phyloP scores from a whole-genome alignment of 2,797 vertebrate species.

The Masticophis lateralis region DNA sequence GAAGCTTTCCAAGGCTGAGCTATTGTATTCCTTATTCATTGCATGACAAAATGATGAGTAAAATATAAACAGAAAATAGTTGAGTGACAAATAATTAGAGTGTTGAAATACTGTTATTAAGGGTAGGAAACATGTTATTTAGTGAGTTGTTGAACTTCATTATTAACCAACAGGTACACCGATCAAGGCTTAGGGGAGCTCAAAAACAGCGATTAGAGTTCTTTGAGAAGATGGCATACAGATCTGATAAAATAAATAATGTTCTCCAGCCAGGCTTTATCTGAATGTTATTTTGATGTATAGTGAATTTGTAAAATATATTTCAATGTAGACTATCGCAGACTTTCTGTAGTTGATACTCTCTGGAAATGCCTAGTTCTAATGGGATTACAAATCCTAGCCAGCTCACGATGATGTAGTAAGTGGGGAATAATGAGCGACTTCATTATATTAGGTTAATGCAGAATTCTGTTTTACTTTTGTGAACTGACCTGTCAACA shows the following conservation, averaged over 20 bases:
- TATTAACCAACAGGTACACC: neutral
- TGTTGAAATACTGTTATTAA: neutral
- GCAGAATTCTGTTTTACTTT: neutral
- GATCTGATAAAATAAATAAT: neutral
- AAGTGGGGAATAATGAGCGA: neutral
- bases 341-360: neutral
- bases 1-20: neutral
- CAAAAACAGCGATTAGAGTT: neutral
- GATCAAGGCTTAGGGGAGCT: neutral
- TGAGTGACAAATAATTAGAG: neutral
- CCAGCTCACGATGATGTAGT: neutral
- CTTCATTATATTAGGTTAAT: neutral
- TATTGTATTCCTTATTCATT: neutral
- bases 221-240: neutral
- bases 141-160: neutral
- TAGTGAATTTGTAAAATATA: neutral
- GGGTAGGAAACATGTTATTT: neutral
- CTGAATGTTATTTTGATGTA: neutral
- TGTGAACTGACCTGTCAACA: conserved; percentile 65
- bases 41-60: neutral
- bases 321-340: neutral
- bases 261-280: neutral
- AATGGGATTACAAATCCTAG: neutral
- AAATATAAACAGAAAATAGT: neutral
- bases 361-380: neutral